phyloP scores from a whole-genome alignment of 2,888 invertebrate genomes.

The Nymphalis urticae region DNA sequence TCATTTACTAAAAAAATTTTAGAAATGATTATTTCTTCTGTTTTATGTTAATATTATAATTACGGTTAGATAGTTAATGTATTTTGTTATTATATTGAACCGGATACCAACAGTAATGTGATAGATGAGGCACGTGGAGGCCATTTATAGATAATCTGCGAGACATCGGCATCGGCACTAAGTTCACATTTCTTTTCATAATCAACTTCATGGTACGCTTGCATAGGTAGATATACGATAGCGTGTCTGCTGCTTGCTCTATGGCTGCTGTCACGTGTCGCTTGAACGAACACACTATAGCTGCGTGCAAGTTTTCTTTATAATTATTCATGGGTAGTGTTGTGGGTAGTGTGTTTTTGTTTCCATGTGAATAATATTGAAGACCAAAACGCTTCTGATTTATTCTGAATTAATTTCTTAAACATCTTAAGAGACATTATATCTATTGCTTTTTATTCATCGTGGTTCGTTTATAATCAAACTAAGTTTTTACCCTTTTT shows the following conservation, averaged over 20 bases:
- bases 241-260: slow-evolving; percentile 13
- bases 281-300: slow-evolving; percentile 29
- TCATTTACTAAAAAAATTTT: no score
- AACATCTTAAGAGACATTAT: no score
- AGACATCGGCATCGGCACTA: slow-evolving; percentile 1
- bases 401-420: neutral
- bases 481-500: no score
- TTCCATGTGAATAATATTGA: slow-evolving; percentile 2
- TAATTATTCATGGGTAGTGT: slow-evolving; percentile 28
- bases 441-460: no score
- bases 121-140: slow-evolving; percentile 22
- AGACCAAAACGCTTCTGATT: neutral
- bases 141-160: slow-evolving; percentile 26
- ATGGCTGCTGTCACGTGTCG: slow-evolving; percentile 28
- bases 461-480: no score
- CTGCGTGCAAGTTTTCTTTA: slow-evolving; percentile 27
- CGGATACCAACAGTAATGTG: slow-evolving; percentile 13
- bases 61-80: neutral
- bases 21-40: no score
- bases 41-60: neutral
- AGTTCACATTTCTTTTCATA: slow-evolving; percentile 22
- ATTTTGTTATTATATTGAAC: slow-evolving; percentile 1
- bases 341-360: no score
- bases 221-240: slow-evolving; percentile 11
- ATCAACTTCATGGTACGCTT: neutral